Percentiles rank a stretch among this genome's conserved stretches.
Evolutionary conservation across 2,113 vertebrate species (phyloP).

Genomic region (Hippocampus barbouri): DNA sequence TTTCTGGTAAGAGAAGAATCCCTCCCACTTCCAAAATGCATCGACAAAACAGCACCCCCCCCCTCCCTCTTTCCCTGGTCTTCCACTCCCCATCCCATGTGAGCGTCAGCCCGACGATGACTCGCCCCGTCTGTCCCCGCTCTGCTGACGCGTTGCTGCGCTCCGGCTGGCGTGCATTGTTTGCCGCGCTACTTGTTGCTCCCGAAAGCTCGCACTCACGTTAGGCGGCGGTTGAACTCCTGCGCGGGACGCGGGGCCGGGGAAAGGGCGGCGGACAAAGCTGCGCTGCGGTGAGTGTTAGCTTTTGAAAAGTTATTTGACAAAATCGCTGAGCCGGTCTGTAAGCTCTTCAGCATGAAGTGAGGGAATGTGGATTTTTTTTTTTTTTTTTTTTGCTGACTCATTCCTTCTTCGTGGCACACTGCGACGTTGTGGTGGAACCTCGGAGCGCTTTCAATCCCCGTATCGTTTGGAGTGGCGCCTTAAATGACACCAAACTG

Average conservation of each 20-base stretch:
- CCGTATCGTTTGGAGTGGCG: neutral
- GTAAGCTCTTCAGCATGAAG: neutral
- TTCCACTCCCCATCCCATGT: constrained; percentile 59
- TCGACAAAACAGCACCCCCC: constrained; percentile 26
- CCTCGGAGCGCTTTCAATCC: neutral
- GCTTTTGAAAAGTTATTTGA: constrained; percentile 2
- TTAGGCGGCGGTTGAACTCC: constrained; percentile 17
- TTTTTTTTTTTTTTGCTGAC: constrained; percentile 43
- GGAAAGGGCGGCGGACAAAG: constrained; percentile 2
- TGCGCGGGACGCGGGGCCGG: constrained; percentile 13
- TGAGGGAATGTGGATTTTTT: neutral
- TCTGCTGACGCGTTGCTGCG: constrained; percentile 41
- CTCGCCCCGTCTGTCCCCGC: constrained; percentile 58
- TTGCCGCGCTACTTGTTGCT: constrained; percentile 62
- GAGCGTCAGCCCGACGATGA: constrained; percentile 60
- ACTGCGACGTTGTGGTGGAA: constrained; percentile 3
- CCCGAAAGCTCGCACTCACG: constrained; percentile 4
- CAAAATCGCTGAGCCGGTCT: neutral
- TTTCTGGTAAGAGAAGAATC: constrained; percentile 34
- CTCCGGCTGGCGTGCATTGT: constrained; percentile 67
- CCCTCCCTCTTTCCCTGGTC: constrained; percentile 8
- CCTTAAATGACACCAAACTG: neutral
- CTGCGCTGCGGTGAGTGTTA: constrained; percentile 54
- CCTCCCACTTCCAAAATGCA: constrained; percentile 32
- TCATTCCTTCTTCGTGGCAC: constrained; percentile 47